Base-by-base conservation (phyloP, 2,888 invertebrate species). In the Euplexia lucipara region DNA sequence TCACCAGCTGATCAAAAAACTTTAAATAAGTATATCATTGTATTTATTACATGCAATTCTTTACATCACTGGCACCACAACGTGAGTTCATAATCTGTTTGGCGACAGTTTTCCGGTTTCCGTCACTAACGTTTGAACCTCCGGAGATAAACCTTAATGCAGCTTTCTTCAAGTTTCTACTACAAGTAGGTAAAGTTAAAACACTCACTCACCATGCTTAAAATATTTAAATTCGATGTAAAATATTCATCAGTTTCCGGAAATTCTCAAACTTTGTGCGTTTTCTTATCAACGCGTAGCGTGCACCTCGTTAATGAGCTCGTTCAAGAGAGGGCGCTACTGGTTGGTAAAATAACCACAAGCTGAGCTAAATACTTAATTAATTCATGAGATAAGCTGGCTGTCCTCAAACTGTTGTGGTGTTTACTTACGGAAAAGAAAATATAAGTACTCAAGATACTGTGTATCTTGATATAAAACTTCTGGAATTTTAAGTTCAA, bases 331-430 rank as follows among this genome's bases (percentile, higher is more conserved):
- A 75, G 75, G 72, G 72, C 75, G 76, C 72, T n/a, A 57, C 53
- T 16, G 32, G 70, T 49, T 44, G 9, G 20, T 10, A 3, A 53
- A 48, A 53, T 41, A 62, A 35, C 34, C 63, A 41, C 44, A 32
- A 48, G n/a, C 26, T 37, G 14, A 51, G 30, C 49, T 41, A 52
- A 60, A 65, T 56, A 60, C 57, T 79, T 81, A 82, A 83, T 79
- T 77, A 78, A 80, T 83, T 83, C 73, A 75, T 57, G 62, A 76
- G 81, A 75, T 75, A 75, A 79, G 56, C 59, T 53, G 9, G 35
- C 35, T 56, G n/a, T 32, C 44, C 16, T 39, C 20, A 67, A 60
- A 47, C 47, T 45, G 37, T 61, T 71, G 52, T 20, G 47, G 16
- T 32, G 41, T 51, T 54, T 53, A 32, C 42, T 56, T 37, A 18